These are phyloP conservation scores for Potamarius usumacintae DNA, from an alignment of 2,113 vertebrate species.

Conservation along the genomic window DNA sequence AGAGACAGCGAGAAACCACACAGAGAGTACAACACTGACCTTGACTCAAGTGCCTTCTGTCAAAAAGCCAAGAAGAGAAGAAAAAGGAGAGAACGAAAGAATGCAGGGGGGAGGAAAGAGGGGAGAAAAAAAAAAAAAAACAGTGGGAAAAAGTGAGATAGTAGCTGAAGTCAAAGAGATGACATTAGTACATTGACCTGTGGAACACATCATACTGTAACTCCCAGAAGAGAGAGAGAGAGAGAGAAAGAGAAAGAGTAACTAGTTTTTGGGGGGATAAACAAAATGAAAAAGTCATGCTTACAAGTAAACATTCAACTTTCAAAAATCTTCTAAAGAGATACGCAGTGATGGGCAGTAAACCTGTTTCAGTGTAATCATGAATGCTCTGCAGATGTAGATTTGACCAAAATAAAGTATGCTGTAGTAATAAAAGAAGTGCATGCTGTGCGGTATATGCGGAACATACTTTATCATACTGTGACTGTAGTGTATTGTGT, in stretches of 20 bases:
- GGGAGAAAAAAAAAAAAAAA: background rate
- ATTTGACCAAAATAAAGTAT: background rate
- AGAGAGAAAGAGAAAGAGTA: slow-evolving; percentile 10
- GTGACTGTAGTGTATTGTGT: slow-evolving; percentile 75
- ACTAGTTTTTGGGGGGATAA: slow-evolving; percentile 23
- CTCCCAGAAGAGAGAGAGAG: slow-evolving; percentile 35
- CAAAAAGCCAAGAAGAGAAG: slow-evolving; percentile 46
- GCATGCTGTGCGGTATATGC: background rate
- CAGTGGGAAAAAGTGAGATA: slow-evolving; percentile 41
- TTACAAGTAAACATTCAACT: background rate
- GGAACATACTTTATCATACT: slow-evolving; percentile 72
- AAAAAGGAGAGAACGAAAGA: slow-evolving; percentile 39
- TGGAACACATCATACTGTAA: slow-evolving; percentile 46
- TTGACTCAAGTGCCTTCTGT: slow-evolving; percentile 53
- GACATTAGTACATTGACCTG: slow-evolving; percentile 62
- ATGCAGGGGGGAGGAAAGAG: background rate
- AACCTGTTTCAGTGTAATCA: background rate
- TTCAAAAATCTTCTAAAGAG: background rate
- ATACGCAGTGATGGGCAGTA: background rate
- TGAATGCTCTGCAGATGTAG: background rate
- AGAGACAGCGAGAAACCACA: slow-evolving; percentile 25
- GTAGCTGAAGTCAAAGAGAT: slow-evolving; percentile 52
- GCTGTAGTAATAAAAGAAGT: background rate
- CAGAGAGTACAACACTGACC: slow-evolving; percentile 54
- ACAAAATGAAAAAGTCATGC: slow-evolving; percentile 15